Conservation (phyloP, 2,888 invertebrate species). For the Lamellibrachia satsuma region DNA sequence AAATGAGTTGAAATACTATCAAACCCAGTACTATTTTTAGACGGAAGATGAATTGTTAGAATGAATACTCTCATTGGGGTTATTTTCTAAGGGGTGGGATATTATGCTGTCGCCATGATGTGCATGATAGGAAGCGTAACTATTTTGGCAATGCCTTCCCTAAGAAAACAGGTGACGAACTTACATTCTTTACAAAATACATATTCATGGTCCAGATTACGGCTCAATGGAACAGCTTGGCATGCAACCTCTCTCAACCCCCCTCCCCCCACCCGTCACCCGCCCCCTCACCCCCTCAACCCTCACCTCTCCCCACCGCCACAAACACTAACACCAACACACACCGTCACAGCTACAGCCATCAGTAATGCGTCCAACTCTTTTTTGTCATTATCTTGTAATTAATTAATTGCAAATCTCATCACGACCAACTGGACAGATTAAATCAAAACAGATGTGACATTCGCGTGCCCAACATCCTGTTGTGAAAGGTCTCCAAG, state of each 20-base stretch:
- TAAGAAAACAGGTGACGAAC: not conserved
- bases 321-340: not conserved
- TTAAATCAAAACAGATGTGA: constrained; percentile 3
- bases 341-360: not conserved
- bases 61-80: too few relatives aligned
- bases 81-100: too few relatives aligned
- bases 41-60: too few relatives aligned
- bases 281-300: not conserved
- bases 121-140: too few relatives aligned
- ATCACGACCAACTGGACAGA: not conserved
- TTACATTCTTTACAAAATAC: not conserved
- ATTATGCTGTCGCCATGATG: too few relatives aligned
- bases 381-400: not conserved
- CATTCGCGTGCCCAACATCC: not conserved
- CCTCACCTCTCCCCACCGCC: not conserved
- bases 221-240: not conserved
- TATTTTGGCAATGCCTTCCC: too few relatives aligned
- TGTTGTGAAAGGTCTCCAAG: not conserved
- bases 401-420: not conserved
- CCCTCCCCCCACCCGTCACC: not conserved
- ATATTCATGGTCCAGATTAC: not conserved
- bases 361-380: not conserved
- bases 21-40: too few relatives aligned
- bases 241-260: not conserved
- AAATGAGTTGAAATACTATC: too few relatives aligned